These are phyloP conservation scores for Pelmatolapia mariae DNA, from an alignment of 2,113 vertebrate genomes.

Conservation along the genomic window DNA sequence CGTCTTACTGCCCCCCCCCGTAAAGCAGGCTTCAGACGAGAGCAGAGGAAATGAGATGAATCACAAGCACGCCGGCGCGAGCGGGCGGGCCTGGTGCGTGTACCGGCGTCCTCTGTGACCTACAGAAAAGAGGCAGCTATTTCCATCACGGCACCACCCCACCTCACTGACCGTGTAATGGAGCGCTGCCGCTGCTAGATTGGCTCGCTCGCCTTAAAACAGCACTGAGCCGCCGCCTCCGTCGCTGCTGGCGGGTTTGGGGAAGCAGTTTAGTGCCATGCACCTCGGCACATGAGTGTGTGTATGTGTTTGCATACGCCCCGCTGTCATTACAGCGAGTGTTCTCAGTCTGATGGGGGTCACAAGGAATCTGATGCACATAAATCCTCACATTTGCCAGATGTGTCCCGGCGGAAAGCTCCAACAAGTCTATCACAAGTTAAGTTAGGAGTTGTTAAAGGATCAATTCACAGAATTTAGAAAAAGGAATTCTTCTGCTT, in stretches of 20 bases:
- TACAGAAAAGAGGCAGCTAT: conserved; percentile 42
- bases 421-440: not conserved
- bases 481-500: not conserved
- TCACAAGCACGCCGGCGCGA: not conserved
- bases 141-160: conserved; percentile 47
- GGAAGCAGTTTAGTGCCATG: conserved; percentile 15
- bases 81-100: not conserved
- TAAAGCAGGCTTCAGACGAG: not conserved
- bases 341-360: conserved; percentile 8
- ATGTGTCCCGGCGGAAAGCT: not conserved
- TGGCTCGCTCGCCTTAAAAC: conserved; percentile 49
- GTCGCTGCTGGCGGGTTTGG: not conserved
- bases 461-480: not conserved
- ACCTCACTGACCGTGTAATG: conserved; percentile 61
- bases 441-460: not conserved
- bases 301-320: conserved; percentile 29
- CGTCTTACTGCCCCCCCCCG: not conserved
- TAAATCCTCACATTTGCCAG: not conserved
- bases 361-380: not conserved
- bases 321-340: not conserved
- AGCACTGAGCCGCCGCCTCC: not conserved
- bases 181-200: conserved; percentile 44
- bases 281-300: not conserved
- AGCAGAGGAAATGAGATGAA: conserved; percentile 33
- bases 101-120: conserved; percentile 48